These are phyloP conservation scores for Hypena proboscidalis DNA, from an alignment of 2,888 invertebrate species.

Conservation along the genomic window DNA sequence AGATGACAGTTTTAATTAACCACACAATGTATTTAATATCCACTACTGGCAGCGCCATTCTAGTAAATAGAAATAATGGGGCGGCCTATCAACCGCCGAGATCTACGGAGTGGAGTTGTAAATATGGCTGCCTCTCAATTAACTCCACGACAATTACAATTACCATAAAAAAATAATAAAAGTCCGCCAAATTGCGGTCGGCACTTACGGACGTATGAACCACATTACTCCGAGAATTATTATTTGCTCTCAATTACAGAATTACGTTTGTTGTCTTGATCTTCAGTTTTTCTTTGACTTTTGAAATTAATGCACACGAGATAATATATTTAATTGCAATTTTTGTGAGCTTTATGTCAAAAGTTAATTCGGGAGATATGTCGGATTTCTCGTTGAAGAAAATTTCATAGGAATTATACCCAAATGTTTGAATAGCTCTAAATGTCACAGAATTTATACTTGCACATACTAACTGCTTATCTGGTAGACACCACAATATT, in stretches of 20 bases:
- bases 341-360: too few species aligned
- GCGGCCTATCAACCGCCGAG: constrained; percentile 57
- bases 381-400: too few species aligned
- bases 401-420: too few species aligned
- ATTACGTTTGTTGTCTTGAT: constrained; percentile 45
- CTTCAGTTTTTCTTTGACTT: constrained; percentile 20
- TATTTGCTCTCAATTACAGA: constrained; percentile 55
- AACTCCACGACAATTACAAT: constrained; percentile 75
- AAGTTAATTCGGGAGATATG: too few species aligned
- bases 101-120: constrained; percentile 65
- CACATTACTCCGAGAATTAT: constrained; percentile 52
- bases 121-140: constrained; percentile 76
- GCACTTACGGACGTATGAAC: constrained; percentile 52
- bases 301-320: too few species aligned
- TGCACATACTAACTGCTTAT: too few species aligned
- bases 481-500: too few species aligned
- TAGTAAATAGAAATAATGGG: constrained; percentile 72
- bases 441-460: too few species aligned
- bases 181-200: constrained; percentile 66
- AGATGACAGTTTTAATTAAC: constrained; percentile 41
- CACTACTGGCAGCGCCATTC: constrained; percentile 50
- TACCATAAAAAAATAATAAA: constrained; percentile 80
- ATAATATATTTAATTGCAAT: too few species aligned
- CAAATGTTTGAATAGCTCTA: too few species aligned
- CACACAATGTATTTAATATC: constrained; percentile 42